Evolutionary conservation across 2,113 vertebrate genomes (phyloP).

Genomic region (Theristicus caerulescens): DNA sequence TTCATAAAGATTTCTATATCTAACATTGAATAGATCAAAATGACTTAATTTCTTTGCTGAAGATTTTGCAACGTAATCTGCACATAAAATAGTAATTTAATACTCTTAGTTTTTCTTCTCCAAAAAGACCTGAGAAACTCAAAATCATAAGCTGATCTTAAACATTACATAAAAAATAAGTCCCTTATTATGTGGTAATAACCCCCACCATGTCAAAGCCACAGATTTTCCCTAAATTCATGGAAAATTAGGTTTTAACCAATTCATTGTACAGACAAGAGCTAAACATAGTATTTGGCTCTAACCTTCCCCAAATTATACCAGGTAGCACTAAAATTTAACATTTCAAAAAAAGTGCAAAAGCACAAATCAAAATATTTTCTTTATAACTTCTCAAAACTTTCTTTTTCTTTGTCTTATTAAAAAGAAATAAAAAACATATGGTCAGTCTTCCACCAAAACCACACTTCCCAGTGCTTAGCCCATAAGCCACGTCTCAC

Average conservation of each 20-base stretch:
- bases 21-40: neutral
- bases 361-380: neutral
- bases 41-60: neutral
- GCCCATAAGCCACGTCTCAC: fast-evolving
- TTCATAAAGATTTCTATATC: neutral
- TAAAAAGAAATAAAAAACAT: fast-evolving
- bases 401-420: neutral
- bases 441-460: neutral
- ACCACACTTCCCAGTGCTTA: neutral
- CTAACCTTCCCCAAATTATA: neutral
- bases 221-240: neutral
- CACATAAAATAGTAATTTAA: neutral
- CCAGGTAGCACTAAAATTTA: neutral
- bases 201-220: neutral
- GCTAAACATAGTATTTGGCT: neutral
- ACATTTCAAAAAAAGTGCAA: neutral
- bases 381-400: neutral
- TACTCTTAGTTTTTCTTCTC: neutral
- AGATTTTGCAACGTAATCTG: neutral
- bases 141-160: neutral
- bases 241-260: neutral
- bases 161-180: neutral
- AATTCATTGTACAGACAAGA: neutral
- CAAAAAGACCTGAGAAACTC: neutral
- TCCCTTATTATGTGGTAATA: neutral